These are phyloP conservation scores for Peribatodes rhomboidaria DNA, from an alignment of 2,888 invertebrate genomes.

Conservation along the genomic window DNA sequence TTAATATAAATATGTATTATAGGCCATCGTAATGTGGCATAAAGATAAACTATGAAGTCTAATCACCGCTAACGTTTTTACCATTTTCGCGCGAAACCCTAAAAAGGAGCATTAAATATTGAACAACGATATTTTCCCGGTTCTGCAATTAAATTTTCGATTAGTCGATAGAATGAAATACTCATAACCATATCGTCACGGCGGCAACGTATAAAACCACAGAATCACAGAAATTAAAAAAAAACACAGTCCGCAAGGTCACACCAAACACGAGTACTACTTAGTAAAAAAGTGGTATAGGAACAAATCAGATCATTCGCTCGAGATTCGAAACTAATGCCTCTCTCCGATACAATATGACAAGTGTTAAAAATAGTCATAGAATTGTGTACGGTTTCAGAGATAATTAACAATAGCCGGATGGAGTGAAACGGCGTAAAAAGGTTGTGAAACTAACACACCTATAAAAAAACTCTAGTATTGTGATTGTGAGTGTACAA, in stretches of 20 bases:
- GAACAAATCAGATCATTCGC: conserved; percentile 26
- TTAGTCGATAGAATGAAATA: too few relatives aligned
- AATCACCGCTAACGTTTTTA: too few relatives aligned
- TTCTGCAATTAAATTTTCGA: too few relatives aligned
- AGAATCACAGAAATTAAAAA: neutral
- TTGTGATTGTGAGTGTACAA: conserved; percentile 14
- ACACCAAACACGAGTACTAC: neutral
- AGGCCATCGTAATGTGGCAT: too few relatives aligned
- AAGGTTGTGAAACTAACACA: conserved; percentile 39
- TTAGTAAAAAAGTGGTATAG: conserved; percentile 9
- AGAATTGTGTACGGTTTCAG: conserved; percentile 42
- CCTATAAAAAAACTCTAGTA: conserved; percentile 15
- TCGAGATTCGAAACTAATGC: conserved; percentile 25
- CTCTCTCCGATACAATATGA: conserved; percentile 32
- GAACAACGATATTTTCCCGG: too few relatives aligned
- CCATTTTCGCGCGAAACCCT: too few relatives aligned
- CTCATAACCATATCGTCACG: neutral
- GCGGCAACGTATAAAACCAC: neutral
- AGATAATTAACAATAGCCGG: conserved; percentile 64
- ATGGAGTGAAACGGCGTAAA: conserved; percentile 48
- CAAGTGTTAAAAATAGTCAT: conserved; percentile 31
- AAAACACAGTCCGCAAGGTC: conserved; percentile 5
- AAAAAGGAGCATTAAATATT: too few relatives aligned
- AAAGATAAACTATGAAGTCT: too few relatives aligned
- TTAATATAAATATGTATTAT: too few relatives aligned